Percentiles rank a stretch among this genome's conserved stretches.
phyloP scores from a whole-genome alignment of 2,888 invertebrate species.

The Megamerina dolium region DNA sequence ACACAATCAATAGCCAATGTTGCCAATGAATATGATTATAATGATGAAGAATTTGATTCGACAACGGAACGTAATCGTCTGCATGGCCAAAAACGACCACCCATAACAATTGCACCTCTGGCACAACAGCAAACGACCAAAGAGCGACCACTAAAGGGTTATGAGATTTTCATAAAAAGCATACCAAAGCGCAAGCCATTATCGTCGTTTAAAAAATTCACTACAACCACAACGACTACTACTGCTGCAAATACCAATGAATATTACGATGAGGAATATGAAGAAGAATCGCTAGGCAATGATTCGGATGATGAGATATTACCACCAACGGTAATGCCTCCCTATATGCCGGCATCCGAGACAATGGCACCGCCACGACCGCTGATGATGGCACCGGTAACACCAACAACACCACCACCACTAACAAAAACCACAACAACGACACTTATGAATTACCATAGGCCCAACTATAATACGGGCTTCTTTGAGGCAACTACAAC shows the following conservation, averaged over 20 bases:
- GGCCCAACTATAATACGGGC: constrained; percentile 33
- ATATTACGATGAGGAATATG: constrained; percentile 40
- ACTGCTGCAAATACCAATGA: constrained; percentile 25
- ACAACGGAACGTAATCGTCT: constrained; percentile 6
- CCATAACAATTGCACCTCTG: not conserved
- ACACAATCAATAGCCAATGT: constrained; percentile 11
- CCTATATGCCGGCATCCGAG: constrained; percentile 61
- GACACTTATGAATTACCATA: constrained; percentile 12
- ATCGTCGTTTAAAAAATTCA: constrained; percentile 20
- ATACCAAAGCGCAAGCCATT: constrained; percentile 35
- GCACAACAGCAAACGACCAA: constrained; percentile 3
- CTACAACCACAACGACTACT: constrained; percentile 40
- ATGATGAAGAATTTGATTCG: constrained; percentile 10
- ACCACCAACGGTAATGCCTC: constrained; percentile 55
- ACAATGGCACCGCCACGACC: constrained; percentile 47
- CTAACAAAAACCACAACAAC: constrained; percentile 9
- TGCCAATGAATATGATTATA: too few relatives aligned
- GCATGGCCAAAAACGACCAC: not conserved
- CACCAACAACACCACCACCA: constrained; percentile 13
- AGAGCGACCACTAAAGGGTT: constrained; percentile 29
- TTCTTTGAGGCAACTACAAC: constrained; percentile 39
- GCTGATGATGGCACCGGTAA: constrained; percentile 22
- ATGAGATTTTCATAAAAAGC: constrained; percentile 41
- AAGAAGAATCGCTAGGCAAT: constrained; percentile 26
- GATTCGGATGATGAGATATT: constrained; percentile 55